phyloP scores from a whole-genome alignment of 2,888 invertebrate species.

The Prosapia bicincta region DNA sequence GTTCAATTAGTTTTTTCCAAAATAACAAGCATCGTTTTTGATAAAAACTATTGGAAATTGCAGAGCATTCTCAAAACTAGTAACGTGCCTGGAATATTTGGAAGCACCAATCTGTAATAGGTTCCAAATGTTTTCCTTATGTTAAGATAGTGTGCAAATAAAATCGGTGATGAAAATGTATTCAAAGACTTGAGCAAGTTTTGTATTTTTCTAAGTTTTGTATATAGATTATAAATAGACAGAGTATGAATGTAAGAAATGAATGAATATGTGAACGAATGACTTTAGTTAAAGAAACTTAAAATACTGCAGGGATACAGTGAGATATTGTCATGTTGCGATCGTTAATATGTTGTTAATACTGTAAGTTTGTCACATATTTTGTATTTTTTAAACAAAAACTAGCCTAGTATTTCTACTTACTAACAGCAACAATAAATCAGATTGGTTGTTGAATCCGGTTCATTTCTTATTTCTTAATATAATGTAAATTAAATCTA shows the following conservation, averaged over 20 bases:
- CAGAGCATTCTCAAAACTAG: neutral
- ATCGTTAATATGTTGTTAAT: neutral
- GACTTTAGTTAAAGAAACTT: neutral
- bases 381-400: neutral
- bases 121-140: conserved; percentile 24
- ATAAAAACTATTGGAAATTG: neutral
- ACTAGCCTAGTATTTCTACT: neutral
- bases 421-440: neutral
- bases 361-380: neutral
- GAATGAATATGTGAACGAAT: conserved; percentile 11
- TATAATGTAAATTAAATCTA: too few relatives aligned
- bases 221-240: conserved; percentile 21
- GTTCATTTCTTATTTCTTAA: too few relatives aligned
- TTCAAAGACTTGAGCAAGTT: conserved; percentile 16
- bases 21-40: neutral
- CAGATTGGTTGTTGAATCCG: too few relatives aligned
- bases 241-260: conserved; percentile 19
- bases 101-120: neutral
- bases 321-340: neutral
- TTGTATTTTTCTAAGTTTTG: conserved; percentile 28
- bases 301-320: neutral
- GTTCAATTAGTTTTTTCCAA: too few relatives aligned
- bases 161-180: conserved; percentile 15
- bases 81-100: neutral
- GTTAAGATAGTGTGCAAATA: conserved; percentile 16